Base-by-base conservation (phyloP, 2,888 invertebrate genomes). In the Eucera pruinosa region DNA sequence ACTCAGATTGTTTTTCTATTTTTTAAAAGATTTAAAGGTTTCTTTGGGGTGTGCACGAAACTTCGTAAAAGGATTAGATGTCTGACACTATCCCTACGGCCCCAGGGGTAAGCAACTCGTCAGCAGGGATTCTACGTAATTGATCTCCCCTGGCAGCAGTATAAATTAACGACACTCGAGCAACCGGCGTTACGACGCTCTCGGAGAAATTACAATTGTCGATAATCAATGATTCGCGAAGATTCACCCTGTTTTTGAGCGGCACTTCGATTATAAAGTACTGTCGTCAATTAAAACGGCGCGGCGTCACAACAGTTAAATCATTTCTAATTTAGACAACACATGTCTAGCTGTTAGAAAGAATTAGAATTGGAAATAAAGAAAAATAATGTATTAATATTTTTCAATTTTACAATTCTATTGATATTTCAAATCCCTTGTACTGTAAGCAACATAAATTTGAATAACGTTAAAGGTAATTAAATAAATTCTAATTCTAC, bases 111-210 rank as follows among this genome's bases (percentile, higher is more conserved):
- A 61, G 65, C 52, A 57, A 33, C 64, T 67, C 60, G 77, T 78
- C 78, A 75, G 71, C 64, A 54, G 47, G 48, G 74, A 78, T 78
- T 67, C 64, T 20, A 57, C 47, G 70, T 82, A 83, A 82, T 71
- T 65, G 83, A 77, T 66, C 61, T 80, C 25, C 36, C 55, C 25
- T 39, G 71, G 54, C 60, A 48, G 7, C 43, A 41, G 43, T 68
- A 81, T 81, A 81, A 78, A 81, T 83, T 50, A 43, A 43, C 47
- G 39, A 11, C n/a, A 41, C 39, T 47, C 61, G 52, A 52, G 54
- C 2, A 47, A 47, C 36, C 64, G 69, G 57, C 47, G 20, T 36
- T 39, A 15, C 5, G 39, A 65, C 50, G 30, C 47, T 45, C 48
- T 41, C 43, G n/a, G 72, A 68, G 57, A 55, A 75, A 73, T 83